A percentile compares a stretch with the other conserved stretches of the same genome.
phyloP scores from a whole-genome alignment of 2,888 invertebrate species.

The Temnothorax ravouxi region DNA sequence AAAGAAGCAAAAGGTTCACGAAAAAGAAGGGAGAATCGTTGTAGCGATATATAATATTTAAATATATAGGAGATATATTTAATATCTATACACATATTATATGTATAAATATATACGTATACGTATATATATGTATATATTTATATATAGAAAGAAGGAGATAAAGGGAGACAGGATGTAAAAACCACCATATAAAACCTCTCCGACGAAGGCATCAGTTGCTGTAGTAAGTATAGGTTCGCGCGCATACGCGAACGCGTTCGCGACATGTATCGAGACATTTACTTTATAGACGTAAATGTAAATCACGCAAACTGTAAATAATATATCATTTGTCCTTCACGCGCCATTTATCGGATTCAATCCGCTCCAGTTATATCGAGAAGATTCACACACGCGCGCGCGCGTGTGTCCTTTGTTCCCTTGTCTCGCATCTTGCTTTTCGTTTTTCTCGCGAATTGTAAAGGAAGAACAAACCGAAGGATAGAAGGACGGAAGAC shows the following conservation, averaged over 20 bases:
- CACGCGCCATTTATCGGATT: conserved; percentile 55
- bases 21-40: conserved; percentile 18
- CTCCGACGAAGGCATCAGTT: conserved; percentile 72
- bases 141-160: conserved; percentile 43
- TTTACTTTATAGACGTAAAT: conserved; percentile 64
- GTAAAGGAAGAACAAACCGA: background rate
- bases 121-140: no score
- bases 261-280: conserved; percentile 65
- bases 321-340: conserved; percentile 74
- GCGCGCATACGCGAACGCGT: conserved; percentile 30
- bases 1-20: conserved; percentile 29
- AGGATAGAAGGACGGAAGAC: conserved; percentile 1
- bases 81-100: no score
- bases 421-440: conserved; percentile 32
- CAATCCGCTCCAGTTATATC: conserved; percentile 39
- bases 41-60: conserved; percentile 38
- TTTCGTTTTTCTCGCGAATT: conserved; percentile 19
- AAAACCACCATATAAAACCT: conserved; percentile 62
- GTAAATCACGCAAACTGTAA: conserved; percentile 73
- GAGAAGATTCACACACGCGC: conserved; percentile 1
- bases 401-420: background rate
- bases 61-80: background rate
- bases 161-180: conserved; percentile 71
- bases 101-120: no score
- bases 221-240: conserved; percentile 21